A percentile compares a stretch with the other conserved stretches of the same genome.
Evolutionary conservation across 2,888 invertebrate genomes (phyloP).

Genomic region (Netelia virgata): DNA sequence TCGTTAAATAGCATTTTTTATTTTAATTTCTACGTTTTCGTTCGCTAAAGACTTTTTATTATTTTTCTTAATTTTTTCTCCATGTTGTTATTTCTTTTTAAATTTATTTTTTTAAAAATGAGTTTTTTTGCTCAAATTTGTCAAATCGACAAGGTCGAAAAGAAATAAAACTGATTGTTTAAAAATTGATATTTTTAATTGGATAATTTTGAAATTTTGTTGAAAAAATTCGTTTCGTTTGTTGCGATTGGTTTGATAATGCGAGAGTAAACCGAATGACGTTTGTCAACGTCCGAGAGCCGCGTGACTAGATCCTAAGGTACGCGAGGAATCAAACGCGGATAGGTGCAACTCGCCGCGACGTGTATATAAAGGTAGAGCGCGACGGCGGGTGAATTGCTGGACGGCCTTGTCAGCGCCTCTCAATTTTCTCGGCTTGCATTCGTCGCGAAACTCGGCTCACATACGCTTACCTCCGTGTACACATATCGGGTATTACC

Average conservation of each 20-base stretch:
- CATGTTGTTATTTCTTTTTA: too few species aligned
- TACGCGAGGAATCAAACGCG: not conserved
- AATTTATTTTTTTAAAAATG: too few species aligned
- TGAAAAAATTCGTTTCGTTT: too few species aligned
- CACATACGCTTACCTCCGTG: slow-evolving; percentile 14
- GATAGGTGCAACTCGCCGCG: not conserved
- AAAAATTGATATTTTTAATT: too few species aligned
- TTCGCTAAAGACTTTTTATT: not conserved
- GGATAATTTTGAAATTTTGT: too few species aligned
- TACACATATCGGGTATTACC: slow-evolving; percentile 54
- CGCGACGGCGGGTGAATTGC: slow-evolving; percentile 51
- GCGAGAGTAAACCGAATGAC: slow-evolving; percentile 22
- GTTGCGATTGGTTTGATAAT: not conserved
- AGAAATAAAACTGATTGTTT: too few species aligned
- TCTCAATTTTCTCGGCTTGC: slow-evolving; percentile 59
- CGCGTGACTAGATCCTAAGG: slow-evolving; percentile 11
- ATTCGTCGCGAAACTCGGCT: slow-evolving; percentile 49
- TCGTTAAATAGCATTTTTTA: not conserved
- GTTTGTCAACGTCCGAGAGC: slow-evolving; percentile 24
- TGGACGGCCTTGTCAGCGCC: slow-evolving; percentile 59
- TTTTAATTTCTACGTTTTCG: not conserved
- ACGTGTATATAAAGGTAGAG: slow-evolving; percentile 14
- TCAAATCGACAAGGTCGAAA: too few species aligned
- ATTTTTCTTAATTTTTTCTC: slow-evolving; percentile 14
- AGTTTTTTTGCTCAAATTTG: too few species aligned